Conservation (phyloP, 2,888 invertebrate genomes). For the Pseudococcus viburni region DNA sequence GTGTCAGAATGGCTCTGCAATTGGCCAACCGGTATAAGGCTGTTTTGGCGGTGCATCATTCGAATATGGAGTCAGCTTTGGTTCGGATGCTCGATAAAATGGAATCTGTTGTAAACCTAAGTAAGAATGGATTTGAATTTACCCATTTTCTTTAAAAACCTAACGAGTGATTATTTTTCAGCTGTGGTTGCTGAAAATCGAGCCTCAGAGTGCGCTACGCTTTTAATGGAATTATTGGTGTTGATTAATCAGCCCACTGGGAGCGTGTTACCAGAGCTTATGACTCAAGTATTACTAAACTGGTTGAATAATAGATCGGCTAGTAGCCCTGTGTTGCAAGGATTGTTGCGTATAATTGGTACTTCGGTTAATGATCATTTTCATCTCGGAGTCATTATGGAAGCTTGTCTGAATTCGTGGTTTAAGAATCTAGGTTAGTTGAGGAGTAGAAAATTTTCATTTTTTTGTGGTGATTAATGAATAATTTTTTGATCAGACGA, state of each 20-base stretch:
- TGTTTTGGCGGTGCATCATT: constrained; percentile 73
- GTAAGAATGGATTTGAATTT: constrained; percentile 69
- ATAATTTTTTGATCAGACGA: constrained; percentile 70
- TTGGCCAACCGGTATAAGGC: constrained; percentile 72
- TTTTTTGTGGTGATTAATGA: background rate
- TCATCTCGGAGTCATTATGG: constrained; percentile 74
- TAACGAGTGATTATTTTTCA: constrained; percentile 52
- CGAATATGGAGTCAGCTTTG: constrained; percentile 73
- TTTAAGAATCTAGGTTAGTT: constrained; percentile 70
- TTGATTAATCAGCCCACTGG: constrained; percentile 72
- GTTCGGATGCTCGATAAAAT: constrained; percentile 74
- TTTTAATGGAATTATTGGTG: constrained; percentile 74
- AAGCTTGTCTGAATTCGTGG: constrained; percentile 74
- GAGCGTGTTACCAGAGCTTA: constrained; percentile 70
- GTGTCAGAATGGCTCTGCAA: constrained; percentile 75
- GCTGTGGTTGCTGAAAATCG: constrained; percentile 71
- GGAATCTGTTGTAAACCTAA: constrained; percentile 73
- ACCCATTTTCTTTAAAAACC: background rate
- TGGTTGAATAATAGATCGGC: constrained; percentile 74
- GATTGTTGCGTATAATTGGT: constrained; percentile 73
- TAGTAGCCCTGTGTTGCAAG: constrained; percentile 73
- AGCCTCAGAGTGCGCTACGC: constrained; percentile 73
- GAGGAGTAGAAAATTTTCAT: background rate
- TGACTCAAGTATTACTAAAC: constrained; percentile 71
- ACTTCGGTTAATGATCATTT: constrained; percentile 73